Base-by-base conservation (phyloP, 2,797 vertebrate genomes). In the Xyrichtys novacula region DNA sequence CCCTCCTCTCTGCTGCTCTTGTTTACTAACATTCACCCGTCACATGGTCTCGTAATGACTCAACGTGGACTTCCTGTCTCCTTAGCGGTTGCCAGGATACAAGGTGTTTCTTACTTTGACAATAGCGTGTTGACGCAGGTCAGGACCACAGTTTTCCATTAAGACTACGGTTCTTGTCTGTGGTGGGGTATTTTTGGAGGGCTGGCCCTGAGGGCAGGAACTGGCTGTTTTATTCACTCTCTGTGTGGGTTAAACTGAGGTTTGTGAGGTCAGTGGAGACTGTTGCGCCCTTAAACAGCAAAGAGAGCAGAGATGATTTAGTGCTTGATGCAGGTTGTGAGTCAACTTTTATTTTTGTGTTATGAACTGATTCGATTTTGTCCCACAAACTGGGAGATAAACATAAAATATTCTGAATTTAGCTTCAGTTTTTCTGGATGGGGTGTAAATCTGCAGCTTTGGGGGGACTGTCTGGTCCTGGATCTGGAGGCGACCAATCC, bases 71-170 rank as follows among this genome's bases (percentile, higher is more conserved):
- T 88, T 81, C 83, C 87, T 86, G 50, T 80, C 67, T 52, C 66
- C 53, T 22, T 43, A n/a, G 34, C 7, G 4, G 86, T 88, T 87
- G 87, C 89, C 79, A 80, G 84, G 91, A 90, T 81, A 88, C 86
- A 46, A 67, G 71, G 83, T 78, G 81, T 89, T 82, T 40, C 78
- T 70, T 63, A 62, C 79, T 74, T 66, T 76, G 56, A 91, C 89
- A 88, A 92, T 85, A 75, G 85, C 77, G 17, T 81, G 81, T 80
- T 90, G 90, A 92, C 78, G 84, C 88, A 92, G 78, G 83, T 76
- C 67, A 64, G 60, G 63, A 38, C 75, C 0, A 2, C 78, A 66
- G 68, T 77, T 85, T 86, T 77, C 74, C 83, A 78, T 40, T 68
- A 59, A 68, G 66, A 69, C 29, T 44, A 53, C 44, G 38, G 3